These are phyloP conservation scores for Sarcophaga carnaria DNA, from an alignment of 2,888 invertebrate genomes.

Conservation along the genomic window DNA sequence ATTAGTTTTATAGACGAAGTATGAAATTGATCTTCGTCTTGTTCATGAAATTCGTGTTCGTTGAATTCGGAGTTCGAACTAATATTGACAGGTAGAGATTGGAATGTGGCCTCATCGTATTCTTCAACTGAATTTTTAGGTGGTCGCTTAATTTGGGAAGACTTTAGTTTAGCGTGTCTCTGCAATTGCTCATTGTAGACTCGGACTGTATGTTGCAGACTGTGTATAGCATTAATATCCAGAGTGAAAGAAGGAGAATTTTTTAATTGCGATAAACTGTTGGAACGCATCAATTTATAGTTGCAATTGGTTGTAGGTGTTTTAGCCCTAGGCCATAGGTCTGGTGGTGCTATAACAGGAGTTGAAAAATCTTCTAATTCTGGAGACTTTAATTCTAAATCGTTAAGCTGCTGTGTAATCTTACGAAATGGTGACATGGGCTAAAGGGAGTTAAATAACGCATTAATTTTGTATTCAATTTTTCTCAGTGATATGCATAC, in stretches of 20 bases:
- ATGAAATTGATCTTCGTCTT: conserved; percentile 27
- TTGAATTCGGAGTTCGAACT: conserved; percentile 72
- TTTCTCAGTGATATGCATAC: conserved; percentile 67
- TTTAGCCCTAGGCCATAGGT: conserved; percentile 84
- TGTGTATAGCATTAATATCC: conserved; percentile 80
- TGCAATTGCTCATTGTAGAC: conserved; percentile 78
- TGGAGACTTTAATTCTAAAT: conserved; percentile 87
- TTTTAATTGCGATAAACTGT: conserved; percentile 76
- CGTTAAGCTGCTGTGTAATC: conserved; percentile 89
- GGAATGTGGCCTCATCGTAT: conserved; percentile 73
- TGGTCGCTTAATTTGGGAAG: conserved; percentile 55
- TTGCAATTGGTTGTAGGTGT: conserved; percentile 66
- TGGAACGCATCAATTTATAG: conserved; percentile 76
- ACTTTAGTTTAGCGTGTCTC: conserved; percentile 48
- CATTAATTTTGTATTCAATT: background rate
- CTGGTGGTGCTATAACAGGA: conserved; percentile 86
- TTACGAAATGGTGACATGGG: conserved; percentile 88
- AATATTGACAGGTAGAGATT: conserved; percentile 76
- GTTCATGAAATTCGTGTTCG: conserved; percentile 74
- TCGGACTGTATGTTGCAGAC: conserved; percentile 79
- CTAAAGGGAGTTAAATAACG: conserved; percentile 73
- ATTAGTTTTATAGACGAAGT: conserved; percentile 68
- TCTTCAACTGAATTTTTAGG: conserved; percentile 40
- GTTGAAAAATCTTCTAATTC: conserved; percentile 89
- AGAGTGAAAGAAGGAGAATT: conserved; percentile 71